A percentile compares a stretch with the other conserved stretches of the same genome.
These are phyloP conservation scores for Sarcoramphus papa DNA, from an alignment of 2,797 vertebrate species.

Conservation along the genomic window DNA sequence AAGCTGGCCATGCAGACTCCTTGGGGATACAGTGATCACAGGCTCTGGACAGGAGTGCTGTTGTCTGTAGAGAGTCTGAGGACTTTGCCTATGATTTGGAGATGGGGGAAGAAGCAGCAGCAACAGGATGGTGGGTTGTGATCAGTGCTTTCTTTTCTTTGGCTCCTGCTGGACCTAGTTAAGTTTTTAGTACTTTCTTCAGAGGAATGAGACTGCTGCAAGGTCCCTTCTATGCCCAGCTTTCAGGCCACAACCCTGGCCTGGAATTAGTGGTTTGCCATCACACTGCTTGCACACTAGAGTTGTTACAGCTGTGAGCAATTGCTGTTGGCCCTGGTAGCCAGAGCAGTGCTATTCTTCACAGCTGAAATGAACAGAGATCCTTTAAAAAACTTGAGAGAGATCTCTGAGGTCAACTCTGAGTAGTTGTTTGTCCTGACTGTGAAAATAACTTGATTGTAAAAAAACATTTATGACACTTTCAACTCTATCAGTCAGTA, in stretches of 20 bases:
- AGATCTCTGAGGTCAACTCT: neutral
- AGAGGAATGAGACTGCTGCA: neutral
- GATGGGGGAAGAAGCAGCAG: neutral
- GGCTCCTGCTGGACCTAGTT: neutral
- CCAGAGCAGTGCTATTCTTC: neutral
- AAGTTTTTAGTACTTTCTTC: neutral
- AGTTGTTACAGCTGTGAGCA: conserved; percentile 44
- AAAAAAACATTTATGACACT: neutral
- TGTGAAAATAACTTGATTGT: conserved; percentile 14
- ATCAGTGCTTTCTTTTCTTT: neutral
- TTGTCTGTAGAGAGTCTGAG: neutral
- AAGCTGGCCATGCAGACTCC: neutral
- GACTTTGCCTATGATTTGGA: neutral
- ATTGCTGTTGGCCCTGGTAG: conserved; percentile 13
- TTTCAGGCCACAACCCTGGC: neutral
- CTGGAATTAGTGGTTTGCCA: conserved; percentile 1
- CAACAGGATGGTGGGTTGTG: neutral
- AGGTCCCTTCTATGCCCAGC: neutral
- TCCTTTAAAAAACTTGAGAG: conserved; percentile 24
- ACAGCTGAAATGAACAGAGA: neutral
- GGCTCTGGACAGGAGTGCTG: neutral
- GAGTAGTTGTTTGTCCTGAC: conserved; percentile 21
- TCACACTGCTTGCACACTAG: neutral
- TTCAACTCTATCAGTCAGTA: neutral
- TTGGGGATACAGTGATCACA: neutral